A percentile compares a stretch with the other conserved stretches of the same genome.
phyloP scores from a whole-genome alignment of 92 coral and sea anemone species.

The Bergia puertoricense region DNA sequence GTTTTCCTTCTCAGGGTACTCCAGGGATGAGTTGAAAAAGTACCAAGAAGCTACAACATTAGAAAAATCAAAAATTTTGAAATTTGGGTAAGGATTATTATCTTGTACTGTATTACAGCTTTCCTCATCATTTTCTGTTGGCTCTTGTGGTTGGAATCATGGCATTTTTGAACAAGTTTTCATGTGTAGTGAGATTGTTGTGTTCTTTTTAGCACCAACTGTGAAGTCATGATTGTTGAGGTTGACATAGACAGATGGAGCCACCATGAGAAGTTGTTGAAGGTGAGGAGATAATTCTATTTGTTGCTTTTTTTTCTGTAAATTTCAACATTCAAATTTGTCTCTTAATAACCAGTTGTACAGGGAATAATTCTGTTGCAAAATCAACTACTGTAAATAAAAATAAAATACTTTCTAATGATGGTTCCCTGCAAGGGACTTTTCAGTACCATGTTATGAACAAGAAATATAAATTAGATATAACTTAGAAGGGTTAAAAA shows the following conservation, averaged over 20 bases:
- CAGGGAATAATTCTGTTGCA: not conserved
- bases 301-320: not conserved
- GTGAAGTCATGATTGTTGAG: conserved; percentile 1
- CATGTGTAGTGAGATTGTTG: not conserved
- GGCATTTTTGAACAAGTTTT: too few species aligned
- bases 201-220: not conserved
- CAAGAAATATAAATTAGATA: too few species aligned
- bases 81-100: conserved; percentile 22
- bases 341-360: not conserved
- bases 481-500: too few species aligned
- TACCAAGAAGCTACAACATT: conserved; percentile 19
- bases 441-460: too few species aligned
- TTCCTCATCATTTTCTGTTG: not conserved
- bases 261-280: conserved; percentile 16
- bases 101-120: not conserved
- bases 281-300: conserved; percentile 2
- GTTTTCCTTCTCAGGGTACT: conserved; percentile 34
- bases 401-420: too few species aligned
- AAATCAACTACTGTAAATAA: too few species aligned
- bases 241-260: conserved; percentile 24
- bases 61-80: not conserved
- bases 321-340: not conserved
- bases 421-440: too few species aligned
- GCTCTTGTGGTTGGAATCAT: too few species aligned
- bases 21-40: conserved; percentile 33